Evolutionary conservation across 2,797 vertebrate genomes (phyloP).

Genomic region (Pachyuromys duprasi): DNA sequence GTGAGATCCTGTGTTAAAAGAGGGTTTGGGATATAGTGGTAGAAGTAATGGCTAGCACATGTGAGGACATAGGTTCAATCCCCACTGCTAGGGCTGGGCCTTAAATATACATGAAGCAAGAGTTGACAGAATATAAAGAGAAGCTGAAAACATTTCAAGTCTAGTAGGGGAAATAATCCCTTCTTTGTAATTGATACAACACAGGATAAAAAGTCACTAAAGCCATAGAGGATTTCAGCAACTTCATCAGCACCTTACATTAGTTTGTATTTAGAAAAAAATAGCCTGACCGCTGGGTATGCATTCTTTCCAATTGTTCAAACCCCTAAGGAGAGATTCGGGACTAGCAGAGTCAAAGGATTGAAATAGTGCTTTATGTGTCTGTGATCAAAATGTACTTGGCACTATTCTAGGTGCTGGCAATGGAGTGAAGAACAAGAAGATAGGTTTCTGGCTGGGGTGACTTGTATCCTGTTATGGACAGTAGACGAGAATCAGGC

Average conservation of each 20-base stretch:
- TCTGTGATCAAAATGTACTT: background rate
- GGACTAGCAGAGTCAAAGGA: background rate
- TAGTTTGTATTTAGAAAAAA: constrained; percentile 11
- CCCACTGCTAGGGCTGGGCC: background rate
- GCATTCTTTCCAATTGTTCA: background rate
- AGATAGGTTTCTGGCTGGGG: background rate
- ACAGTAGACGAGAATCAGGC: background rate
- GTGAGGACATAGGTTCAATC: background rate
- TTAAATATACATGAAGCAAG: constrained; percentile 10
- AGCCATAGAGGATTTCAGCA: background rate
- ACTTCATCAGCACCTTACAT: background rate
- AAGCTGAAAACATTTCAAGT: background rate
- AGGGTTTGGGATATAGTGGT: background rate
- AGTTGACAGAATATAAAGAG: background rate
- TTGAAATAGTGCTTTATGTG: constrained; percentile 10
- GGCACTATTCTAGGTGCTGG: no score
- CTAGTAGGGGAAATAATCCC: background rate
- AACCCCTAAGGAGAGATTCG: background rate
- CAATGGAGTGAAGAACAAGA: background rate
- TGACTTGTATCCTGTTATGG: no score
- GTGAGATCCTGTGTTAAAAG: background rate
- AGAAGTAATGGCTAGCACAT: background rate
- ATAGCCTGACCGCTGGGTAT: background rate
- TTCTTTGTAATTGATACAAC: background rate
- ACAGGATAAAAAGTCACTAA: background rate